Evolutionary conservation across 2,888 invertebrate species (phyloP).

Genomic region (Cyclophora albipunctata): DNA sequence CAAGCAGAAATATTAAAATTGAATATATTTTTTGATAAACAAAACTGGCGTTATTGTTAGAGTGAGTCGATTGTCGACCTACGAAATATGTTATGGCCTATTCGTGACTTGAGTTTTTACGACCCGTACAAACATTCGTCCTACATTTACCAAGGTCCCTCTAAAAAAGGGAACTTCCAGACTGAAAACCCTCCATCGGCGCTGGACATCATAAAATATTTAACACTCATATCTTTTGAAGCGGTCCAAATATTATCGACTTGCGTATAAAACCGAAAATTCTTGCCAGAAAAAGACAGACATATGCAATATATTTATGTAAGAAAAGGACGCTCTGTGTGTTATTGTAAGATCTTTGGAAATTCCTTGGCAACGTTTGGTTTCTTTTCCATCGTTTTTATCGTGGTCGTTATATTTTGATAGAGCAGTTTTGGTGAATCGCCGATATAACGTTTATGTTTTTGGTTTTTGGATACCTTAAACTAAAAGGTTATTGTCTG

Average conservation of each 20-base stretch:
- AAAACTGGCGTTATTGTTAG: too few relatives aligned
- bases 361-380: constrained; percentile 67
- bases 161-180: constrained; percentile 7
- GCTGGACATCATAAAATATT: constrained; percentile 72
- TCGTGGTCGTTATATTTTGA: constrained; percentile 73
- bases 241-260: constrained; percentile 71
- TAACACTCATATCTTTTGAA: constrained; percentile 64
- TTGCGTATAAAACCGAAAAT: constrained; percentile 64
- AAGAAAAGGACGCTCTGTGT: constrained; percentile 46
- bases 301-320: constrained; percentile 37
- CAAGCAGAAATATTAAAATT: too few relatives aligned
- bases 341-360: constrained; percentile 69
- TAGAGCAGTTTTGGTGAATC: constrained; percentile 67
- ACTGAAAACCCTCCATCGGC: constrained; percentile 41
- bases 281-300: constrained; percentile 50
- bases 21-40: too few relatives aligned
- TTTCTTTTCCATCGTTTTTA: constrained; percentile 73
- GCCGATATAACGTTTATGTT: constrained; percentile 72
- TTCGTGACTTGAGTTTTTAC: neutral
- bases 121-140: neutral
- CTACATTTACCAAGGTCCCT: constrained; percentile 1
- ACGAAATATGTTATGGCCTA: neutral
- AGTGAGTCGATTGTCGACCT: too few relatives aligned
- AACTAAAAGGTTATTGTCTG: constrained; percentile 34
- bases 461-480: constrained; percentile 56